Base-by-base conservation (phyloP, 2,888 invertebrate species). In the Polyommatus iphigenia region DNA sequence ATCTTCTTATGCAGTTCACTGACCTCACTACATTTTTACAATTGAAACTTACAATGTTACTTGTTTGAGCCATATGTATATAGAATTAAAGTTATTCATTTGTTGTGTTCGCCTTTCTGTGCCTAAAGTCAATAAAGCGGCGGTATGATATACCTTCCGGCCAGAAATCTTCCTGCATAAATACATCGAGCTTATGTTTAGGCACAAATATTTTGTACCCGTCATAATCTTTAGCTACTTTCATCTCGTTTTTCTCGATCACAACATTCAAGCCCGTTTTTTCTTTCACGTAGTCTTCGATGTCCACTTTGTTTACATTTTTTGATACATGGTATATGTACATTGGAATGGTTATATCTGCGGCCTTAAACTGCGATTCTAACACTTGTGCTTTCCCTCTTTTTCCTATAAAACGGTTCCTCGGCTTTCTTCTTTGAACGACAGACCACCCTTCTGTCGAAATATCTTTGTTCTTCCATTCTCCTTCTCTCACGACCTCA, bases 171-270 rank as follows among this genome's bases (percentile, higher is more conserved):
- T 71, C 71, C 15, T 18, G 24, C 29, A 71, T 29, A 32, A 71
- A 71, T 15, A 71, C 15, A 32, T 71, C 32, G 18, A 71, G 71
- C 29, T 71, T 71, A 36, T 32, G 71, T 32, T 71, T 71, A 13
- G 71, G 71, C 10, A 71, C 32, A 15, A 29, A 71, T 71, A 71
- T 71, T 71, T 71, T 71, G 29, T 71, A 71, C 15, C 29, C 71
- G 29, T 29, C 24, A 13, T 71, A 71, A 32, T 71, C 32, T 15
- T 71, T 71, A 15, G 3, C 29, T 32, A 32, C 29, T 32, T 71
- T 71, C 24, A 71, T 71, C 0, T 71, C 54, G 3, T 54, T 54
- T 54, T 54, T 54, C 18, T 54, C 54, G 18, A 54, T 18, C 54
- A 54, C 54, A 24, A 71, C 32, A 15, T 71, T 32, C 29, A 71